These are phyloP conservation scores for Cyclargus thomasi DNA, from an alignment of 1,140 invertebrate species.

Conservation along the genomic window DNA sequence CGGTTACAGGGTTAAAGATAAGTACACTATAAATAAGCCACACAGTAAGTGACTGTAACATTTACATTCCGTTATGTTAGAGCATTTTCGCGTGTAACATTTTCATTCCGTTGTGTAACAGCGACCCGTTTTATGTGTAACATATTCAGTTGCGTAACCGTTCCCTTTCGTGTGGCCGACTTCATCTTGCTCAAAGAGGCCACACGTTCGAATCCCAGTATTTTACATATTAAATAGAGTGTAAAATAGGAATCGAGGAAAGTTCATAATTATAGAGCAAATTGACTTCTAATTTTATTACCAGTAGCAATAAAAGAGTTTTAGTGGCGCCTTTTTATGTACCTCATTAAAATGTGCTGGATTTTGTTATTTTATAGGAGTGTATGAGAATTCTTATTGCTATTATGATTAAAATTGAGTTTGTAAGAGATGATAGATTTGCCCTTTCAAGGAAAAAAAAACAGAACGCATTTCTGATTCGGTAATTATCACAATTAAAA, in stretches of 20 bases:
- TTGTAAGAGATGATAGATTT: no score
- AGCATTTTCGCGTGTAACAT: background rate
- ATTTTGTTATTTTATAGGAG: background rate
- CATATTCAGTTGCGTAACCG: background rate
- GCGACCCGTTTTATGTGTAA: background rate
- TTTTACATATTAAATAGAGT: no score
- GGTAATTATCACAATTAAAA: no score
- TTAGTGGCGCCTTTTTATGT: background rate
- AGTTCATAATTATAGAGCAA: conserved; percentile 1
- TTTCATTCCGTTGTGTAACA: background rate
- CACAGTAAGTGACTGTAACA: background rate
- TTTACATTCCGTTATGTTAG: background rate
- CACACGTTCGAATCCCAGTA: no score
- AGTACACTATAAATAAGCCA: background rate
- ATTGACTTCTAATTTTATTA: conserved; percentile 1
- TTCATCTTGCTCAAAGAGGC: no score
- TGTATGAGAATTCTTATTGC: background rate
- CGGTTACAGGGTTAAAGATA: no score
- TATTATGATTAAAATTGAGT: background rate
- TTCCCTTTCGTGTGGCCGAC: background rate
- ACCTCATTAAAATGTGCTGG: background rate
- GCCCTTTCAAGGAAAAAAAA: no score
- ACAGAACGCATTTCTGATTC: no score
- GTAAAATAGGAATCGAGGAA: background rate
- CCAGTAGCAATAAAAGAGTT: background rate